phyloP scores from a whole-genome alignment of 1,140 invertebrate species.

The Babylonia areolata region DNA sequence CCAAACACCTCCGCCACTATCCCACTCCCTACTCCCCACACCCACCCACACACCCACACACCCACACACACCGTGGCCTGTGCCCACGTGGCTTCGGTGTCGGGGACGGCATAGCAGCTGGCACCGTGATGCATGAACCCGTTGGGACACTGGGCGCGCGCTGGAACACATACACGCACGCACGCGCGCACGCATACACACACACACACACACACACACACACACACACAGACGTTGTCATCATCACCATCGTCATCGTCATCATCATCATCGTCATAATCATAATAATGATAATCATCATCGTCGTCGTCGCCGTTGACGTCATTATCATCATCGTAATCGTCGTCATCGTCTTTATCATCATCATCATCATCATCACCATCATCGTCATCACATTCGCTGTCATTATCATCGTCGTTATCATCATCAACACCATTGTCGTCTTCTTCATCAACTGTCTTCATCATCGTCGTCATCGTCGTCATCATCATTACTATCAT shows the following conservation, averaged over 20 bases:
- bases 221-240: slow-evolving; percentile 7
- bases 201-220: slow-evolving; percentile 2
- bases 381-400: neutral
- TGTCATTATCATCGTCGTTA: neutral
- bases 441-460: neutral
- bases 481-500: no score
- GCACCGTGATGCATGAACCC: slow-evolving; percentile 29
- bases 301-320: neutral
- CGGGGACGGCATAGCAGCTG: slow-evolving; percentile 21
- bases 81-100: slow-evolving; percentile 15
- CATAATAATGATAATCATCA: neutral
- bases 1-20: no score
- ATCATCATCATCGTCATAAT: neutral
- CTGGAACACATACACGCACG: slow-evolving; percentile 11
- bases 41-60: no score
- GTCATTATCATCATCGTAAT: neutral
- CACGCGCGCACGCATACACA: neutral
- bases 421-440: neutral
- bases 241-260: neutral
- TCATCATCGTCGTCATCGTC: neutral
- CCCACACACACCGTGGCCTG: slow-evolving; percentile 13
- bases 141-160: slow-evolving; percentile 26
- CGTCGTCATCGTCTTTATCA: neutral
- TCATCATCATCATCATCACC: neutral
- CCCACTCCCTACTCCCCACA: no score